phyloP scores from a whole-genome alignment of 2,113 vertebrate genomes.

The Stigmatopora nigra region DNA sequence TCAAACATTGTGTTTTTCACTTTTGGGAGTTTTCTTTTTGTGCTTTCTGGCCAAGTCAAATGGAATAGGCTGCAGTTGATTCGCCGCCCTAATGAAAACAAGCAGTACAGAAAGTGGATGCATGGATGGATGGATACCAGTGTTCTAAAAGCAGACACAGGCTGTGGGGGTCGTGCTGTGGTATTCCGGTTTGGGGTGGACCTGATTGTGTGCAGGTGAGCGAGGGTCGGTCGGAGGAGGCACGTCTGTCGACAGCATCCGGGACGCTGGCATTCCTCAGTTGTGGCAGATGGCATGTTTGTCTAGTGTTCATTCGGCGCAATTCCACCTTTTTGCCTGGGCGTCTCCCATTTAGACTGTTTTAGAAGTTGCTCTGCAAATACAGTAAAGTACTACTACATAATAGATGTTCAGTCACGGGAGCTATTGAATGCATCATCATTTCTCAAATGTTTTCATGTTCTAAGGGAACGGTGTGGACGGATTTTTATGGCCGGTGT shows the following conservation, averaged over 20 bases:
- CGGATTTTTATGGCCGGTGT: too few relatives aligned
- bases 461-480: too few relatives aligned
- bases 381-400: too few relatives aligned
- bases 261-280: conserved; percentile 57
- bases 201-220: conserved; percentile 42
- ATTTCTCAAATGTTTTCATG: too few relatives aligned
- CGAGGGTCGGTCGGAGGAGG: conserved; percentile 29
- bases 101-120: background rate
- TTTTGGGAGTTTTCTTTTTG: too few relatives aligned
- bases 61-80: background rate
- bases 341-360: conserved; percentile 3
- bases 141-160: conserved; percentile 11
- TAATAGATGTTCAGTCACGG: too few relatives aligned
- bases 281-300: conserved; percentile 31
- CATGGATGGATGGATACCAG: background rate
- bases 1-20: too few relatives aligned
- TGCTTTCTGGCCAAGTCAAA: background rate
- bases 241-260: conserved; percentile 46
- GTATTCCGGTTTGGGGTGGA: conserved; percentile 20
- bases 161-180: conserved; percentile 9
- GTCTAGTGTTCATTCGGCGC: conserved; percentile 4
- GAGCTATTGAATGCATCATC: too few relatives aligned
- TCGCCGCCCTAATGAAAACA: background rate
- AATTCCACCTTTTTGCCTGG: background rate
- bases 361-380: too few relatives aligned